phyloP scores from a whole-genome alignment of 2,888 invertebrate species.

The Cryptocephalus primarius region DNA sequence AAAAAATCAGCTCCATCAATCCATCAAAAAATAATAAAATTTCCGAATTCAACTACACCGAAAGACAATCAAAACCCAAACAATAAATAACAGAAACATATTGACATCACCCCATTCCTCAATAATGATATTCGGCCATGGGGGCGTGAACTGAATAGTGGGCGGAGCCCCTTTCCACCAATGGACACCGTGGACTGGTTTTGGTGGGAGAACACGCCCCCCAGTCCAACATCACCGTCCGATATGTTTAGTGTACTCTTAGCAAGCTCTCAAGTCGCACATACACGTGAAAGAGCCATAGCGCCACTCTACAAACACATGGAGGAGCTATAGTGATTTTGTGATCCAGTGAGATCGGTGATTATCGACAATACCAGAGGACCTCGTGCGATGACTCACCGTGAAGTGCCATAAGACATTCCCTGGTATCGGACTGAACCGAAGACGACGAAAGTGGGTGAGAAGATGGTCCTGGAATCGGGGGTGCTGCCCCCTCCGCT shows the following conservation, averaged over 20 bases:
- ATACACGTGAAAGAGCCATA: slow-evolving; percentile 2
- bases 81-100: slow-evolving; percentile 36
- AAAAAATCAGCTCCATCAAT: slow-evolving; percentile 23
- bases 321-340: no score
- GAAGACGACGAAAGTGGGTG: slow-evolving; percentile 16
- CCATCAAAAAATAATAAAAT: slow-evolving; percentile 35
- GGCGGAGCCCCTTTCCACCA: slow-evolving; percentile 24
- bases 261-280: slow-evolving; percentile 22
- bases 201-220: slow-evolving; percentile 12
- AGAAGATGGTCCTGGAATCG: slow-evolving; percentile 52
- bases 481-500: slow-evolving; percentile 57
- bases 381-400: background rate
- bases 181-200: slow-evolving; percentile 14
- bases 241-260: slow-evolving; percentile 30
- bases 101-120: slow-evolving; percentile 33
- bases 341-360: no score
- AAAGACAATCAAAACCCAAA: slow-evolving; percentile 28
- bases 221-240: slow-evolving; percentile 15
- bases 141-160: slow-evolving; percentile 15
- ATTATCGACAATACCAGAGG: background rate
- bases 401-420: background rate
- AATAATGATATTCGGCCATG: slow-evolving; percentile 32
- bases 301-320: no score
- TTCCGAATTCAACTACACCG: slow-evolving; percentile 30
- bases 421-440: background rate